Conservation (phyloP, 2,888 invertebrate genomes). For the Volucella inanis region DNA sequence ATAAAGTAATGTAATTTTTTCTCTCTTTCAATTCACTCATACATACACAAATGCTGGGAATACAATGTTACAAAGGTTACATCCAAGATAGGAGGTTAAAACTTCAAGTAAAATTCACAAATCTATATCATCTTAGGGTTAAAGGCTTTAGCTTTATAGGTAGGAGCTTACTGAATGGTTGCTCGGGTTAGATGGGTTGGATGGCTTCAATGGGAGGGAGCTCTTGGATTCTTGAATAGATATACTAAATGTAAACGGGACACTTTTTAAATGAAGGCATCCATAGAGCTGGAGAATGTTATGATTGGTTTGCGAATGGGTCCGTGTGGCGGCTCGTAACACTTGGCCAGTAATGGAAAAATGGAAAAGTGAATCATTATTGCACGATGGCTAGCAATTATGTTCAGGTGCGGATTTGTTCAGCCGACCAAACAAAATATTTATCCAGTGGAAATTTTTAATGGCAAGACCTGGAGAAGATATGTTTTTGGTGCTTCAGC, state of each 20-base stretch:
- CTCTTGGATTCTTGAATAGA: slow-evolving; percentile 58
- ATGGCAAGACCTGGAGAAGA: slow-evolving; percentile 31
- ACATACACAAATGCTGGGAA: background rate
- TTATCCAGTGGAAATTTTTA: slow-evolving; percentile 64
- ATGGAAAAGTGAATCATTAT: slow-evolving; percentile 54
- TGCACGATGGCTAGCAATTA: slow-evolving; percentile 42
- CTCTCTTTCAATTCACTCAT: slow-evolving; percentile 29
- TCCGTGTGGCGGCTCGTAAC: slow-evolving; percentile 39
- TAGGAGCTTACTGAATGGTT: background rate
- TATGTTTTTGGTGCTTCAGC: background rate
- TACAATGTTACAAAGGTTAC: background rate
- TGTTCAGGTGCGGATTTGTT: slow-evolving; percentile 37
- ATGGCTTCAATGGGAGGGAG: slow-evolving; percentile 1
- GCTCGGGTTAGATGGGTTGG: slow-evolving; percentile 10
- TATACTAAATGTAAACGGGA: slow-evolving; percentile 19
- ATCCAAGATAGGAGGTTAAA: slow-evolving; percentile 51
- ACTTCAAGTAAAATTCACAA: slow-evolving; percentile 11
- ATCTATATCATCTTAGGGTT: background rate
- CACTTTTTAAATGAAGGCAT: background rate
- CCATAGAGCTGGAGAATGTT: slow-evolving; percentile 30
- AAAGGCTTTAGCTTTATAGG: slow-evolving; percentile 13
- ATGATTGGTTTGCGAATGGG: slow-evolving; percentile 27
- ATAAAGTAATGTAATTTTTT: slow-evolving; percentile 28
- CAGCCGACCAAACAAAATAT: slow-evolving; percentile 41
- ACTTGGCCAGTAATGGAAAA: slow-evolving; percentile 62